These are phyloP conservation scores for Eulimnadia texana DNA, from an alignment of 1,140 invertebrate species.

Conservation along the genomic window DNA sequence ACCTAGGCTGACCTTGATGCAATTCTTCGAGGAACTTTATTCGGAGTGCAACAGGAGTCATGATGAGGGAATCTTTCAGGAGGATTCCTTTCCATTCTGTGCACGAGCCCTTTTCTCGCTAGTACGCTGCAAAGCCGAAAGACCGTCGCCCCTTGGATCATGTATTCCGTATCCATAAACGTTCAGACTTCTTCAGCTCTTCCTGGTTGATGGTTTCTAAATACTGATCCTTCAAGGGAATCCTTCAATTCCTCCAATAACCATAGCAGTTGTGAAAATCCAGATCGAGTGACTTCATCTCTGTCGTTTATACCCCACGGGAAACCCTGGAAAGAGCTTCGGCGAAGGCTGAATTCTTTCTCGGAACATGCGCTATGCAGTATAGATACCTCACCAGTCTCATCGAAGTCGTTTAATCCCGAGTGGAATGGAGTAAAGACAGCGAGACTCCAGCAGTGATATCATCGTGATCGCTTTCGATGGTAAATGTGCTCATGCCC, in stretches of 20 bases:
- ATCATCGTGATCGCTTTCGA: no score
- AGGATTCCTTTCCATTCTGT: constrained; percentile 22
- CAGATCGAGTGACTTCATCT: background rate
- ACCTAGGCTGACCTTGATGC: constrained; percentile 27
- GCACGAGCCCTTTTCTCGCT: constrained; percentile 21
- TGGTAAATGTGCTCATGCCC: constrained; percentile 25
- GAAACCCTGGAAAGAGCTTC: constrained; percentile 19
- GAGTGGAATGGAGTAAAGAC: constrained; percentile 26
- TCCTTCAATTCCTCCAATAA: background rate
- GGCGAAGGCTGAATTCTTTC: constrained; percentile 29
- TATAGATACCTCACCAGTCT: constrained; percentile 30
- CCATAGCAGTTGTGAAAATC: background rate
- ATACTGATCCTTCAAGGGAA: constrained; percentile 19
- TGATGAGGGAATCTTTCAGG: constrained; percentile 23
- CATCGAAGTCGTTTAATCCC: constrained; percentile 31
- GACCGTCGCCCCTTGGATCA: background rate
- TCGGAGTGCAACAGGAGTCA: constrained; percentile 24
- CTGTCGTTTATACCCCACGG: constrained; percentile 7
- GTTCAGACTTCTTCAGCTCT: background rate
- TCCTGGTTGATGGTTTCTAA: constrained; percentile 12
- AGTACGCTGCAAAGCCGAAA: constrained; percentile 15
- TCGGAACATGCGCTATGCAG: constrained; percentile 25
- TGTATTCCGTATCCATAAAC: background rate
- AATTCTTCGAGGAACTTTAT: constrained; percentile 23
- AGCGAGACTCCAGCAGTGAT: constrained; percentile 28